Conservation (phyloP, 2,113 vertebrate genomes). For the Leucoraja erinaceus region DNA sequence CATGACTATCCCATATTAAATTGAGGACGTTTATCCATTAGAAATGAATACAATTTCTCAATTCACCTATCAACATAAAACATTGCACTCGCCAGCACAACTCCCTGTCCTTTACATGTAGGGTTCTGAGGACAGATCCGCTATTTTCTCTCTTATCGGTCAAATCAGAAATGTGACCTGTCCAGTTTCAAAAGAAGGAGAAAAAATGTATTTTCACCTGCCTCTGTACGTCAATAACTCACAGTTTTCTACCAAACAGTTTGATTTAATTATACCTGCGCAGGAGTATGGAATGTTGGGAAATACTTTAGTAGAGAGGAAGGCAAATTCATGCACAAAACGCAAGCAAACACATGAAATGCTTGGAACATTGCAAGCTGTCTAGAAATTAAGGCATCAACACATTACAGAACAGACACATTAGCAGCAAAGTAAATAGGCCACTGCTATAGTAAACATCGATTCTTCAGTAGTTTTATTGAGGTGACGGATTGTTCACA, state of each 20-base stretch:
- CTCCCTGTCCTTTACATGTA: not conserved
- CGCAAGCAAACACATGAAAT: not conserved
- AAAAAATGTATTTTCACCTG: not conserved
- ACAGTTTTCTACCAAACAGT: too few relatives aligned
- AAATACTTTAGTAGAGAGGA: not conserved
- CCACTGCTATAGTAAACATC: not conserved
- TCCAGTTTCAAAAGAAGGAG: not conserved
- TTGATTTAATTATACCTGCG: not conserved
- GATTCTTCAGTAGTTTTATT: slow-evolving; percentile 21
- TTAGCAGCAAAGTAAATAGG: slow-evolving; percentile 22
- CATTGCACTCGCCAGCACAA: not conserved
- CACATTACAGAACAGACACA: not conserved
- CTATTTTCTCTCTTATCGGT: not conserved
- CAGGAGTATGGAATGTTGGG: not conserved
- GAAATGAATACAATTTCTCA: not conserved
- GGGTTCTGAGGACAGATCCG: too few relatives aligned
- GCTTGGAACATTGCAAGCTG: not conserved
- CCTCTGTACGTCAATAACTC: too few relatives aligned
- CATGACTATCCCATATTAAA: not conserved
- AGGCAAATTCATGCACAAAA: not conserved
- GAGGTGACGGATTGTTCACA: not conserved
- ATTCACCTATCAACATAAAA: not conserved
- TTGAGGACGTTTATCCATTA: not conserved
- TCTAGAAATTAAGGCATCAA: not conserved
- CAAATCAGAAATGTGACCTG: not conserved